These are phyloP conservation scores for Euclidia mi DNA, from an alignment of 2,888 invertebrate genomes.

Conservation along the genomic window DNA sequence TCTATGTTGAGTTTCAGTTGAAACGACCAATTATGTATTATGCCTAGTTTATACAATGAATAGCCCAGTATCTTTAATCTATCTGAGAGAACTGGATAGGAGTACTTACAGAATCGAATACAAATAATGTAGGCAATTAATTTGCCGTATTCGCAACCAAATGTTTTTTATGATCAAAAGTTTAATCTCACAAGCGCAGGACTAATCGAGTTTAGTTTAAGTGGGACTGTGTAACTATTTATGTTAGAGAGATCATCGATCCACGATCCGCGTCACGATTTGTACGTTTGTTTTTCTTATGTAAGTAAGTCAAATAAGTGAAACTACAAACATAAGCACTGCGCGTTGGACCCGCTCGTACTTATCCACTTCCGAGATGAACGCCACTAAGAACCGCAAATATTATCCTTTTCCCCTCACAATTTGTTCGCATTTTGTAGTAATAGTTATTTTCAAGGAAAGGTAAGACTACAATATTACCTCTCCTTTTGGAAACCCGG, in stretches of 20 bases:
- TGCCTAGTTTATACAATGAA: constrained; percentile 24
- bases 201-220: not conserved
- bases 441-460: constrained; percentile 37
- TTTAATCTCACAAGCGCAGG: constrained; percentile 1
- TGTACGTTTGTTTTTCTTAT: constrained; percentile 46
- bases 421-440: constrained; percentile 42
- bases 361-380: constrained; percentile 51
- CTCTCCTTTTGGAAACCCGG: constrained; percentile 14
- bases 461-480: constrained; percentile 27
- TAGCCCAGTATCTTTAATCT: constrained; percentile 25
- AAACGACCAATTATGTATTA: not conserved
- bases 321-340: constrained; percentile 42
- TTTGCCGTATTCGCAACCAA: constrained; percentile 2
- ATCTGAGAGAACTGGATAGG: constrained; percentile 10
- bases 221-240: constrained; percentile 23
- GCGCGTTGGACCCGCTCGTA: constrained; percentile 36
- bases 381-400: constrained; percentile 38
- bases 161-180: constrained; percentile 7
- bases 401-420: constrained; percentile 42
- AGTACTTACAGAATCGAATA: constrained; percentile 14
- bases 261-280: constrained; percentile 24
- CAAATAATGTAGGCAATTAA: constrained; percentile 20
- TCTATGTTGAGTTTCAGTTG: not conserved
- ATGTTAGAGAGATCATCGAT: constrained; percentile 8
- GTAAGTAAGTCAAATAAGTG: constrained; percentile 49